These are phyloP conservation scores for Labroides dimidiatus DNA, from an alignment of 2,797 vertebrate species.

Conservation along the genomic window DNA sequence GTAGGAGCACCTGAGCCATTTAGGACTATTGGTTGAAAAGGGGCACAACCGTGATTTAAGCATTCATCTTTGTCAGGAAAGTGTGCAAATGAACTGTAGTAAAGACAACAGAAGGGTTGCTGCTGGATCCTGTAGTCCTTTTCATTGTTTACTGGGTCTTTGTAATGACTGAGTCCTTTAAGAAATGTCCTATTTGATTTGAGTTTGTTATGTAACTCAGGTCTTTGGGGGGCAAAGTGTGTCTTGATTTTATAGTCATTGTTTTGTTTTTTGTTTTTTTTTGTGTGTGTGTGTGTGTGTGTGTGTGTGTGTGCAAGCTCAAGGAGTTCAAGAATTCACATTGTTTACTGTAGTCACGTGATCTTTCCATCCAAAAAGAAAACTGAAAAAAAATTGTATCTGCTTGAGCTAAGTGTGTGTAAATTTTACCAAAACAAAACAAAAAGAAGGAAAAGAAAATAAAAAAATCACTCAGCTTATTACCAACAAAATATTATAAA, in stretches of 20 bases:
- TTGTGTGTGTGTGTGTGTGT: no score
- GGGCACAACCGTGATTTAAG: not conserved
- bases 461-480: not conserved
- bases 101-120: not conserved
- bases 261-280: no score
- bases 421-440: not conserved
- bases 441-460: no score
- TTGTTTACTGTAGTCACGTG: not conserved
- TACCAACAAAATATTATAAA: not conserved
- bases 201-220: constrained; percentile 4
- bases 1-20: constrained; percentile 52
- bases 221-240: not conserved
- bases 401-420: not conserved
- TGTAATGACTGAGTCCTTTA: not conserved
- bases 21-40: constrained; percentile 29
- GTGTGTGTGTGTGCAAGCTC: not conserved
- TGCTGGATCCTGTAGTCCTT: not conserved
- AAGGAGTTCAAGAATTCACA: not conserved
- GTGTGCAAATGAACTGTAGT: not conserved
- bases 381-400: not conserved
- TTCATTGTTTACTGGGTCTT: not conserved
- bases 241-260: not conserved
- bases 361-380: not conserved
- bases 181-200: not conserved
- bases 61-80: not conserved